Percentiles rank a stretch among this genome's conserved stretches.
These are phyloP conservation scores for Osmoderma eremita DNA, from an alignment of 2,888 invertebrate species.

Conservation along the genomic window DNA sequence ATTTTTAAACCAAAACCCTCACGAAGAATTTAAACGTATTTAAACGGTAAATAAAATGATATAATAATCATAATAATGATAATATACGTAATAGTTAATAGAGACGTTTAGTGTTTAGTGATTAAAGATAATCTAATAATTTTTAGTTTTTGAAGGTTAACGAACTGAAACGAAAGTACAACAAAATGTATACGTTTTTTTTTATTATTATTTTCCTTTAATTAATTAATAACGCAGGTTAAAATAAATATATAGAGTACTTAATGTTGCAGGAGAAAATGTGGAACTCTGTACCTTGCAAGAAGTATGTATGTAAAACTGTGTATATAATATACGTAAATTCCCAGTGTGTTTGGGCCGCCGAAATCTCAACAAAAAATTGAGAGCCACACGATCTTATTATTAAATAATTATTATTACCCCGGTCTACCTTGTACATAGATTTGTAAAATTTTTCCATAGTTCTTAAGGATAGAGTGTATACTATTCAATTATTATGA, in stretches of 20 bases:
- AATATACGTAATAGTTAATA: slow-evolving; percentile 43
- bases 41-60: no score
- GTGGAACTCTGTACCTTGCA: slow-evolving; percentile 62
- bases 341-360: slow-evolving; percentile 60
- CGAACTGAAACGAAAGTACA: slow-evolving; percentile 61
- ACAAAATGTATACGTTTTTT: slow-evolving; percentile 61
- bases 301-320: slow-evolving; percentile 43
- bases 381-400: slow-evolving; percentile 48
- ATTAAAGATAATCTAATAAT: slow-evolving; percentile 41
- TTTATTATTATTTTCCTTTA: slow-evolving; percentile 38
- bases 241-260: slow-evolving; percentile 34
- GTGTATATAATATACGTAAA: slow-evolving; percentile 37
- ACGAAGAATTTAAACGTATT: slow-evolving; percentile 59
- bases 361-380: slow-evolving; percentile 13
- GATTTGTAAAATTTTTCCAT: slow-evolving; percentile 62
- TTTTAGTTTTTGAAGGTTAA: slow-evolving; percentile 43
- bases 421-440: slow-evolving; percentile 55
- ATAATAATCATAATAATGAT: slow-evolving; percentile 57
- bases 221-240: slow-evolving; percentile 33
- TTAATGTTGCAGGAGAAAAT: slow-evolving; percentile 40
- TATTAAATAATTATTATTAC: slow-evolving; percentile 38
- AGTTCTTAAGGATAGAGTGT: slow-evolving; percentile 64
- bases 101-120: slow-evolving; percentile 44
- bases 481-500: slow-evolving; percentile 58
- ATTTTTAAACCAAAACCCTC: slow-evolving; percentile 56